phyloP scores from a whole-genome alignment of 2,888 invertebrate species.

The Leptinotarsa peninsularis region DNA sequence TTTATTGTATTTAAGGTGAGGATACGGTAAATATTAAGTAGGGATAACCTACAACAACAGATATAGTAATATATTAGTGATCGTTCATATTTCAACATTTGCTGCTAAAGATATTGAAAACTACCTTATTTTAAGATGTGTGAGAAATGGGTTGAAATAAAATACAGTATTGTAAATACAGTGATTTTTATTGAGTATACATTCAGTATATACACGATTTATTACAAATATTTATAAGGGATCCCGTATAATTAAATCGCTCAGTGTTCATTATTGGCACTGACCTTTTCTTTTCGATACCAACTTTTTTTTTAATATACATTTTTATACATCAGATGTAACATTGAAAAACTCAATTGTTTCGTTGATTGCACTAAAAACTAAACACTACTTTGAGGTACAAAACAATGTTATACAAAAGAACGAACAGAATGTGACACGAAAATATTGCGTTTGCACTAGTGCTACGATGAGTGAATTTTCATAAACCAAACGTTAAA shows the following conservation, averaged over 20 bases:
- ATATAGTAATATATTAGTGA: no score
- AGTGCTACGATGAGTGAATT: constrained; percentile 21
- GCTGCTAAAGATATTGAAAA: no score
- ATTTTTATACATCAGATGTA: constrained; percentile 47
- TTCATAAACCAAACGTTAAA: constrained; percentile 25
- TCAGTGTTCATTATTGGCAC: constrained; percentile 53
- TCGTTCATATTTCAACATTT: no score
- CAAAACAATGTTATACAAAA: constrained; percentile 42
- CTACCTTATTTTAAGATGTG: no score
- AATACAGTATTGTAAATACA: constrained; percentile 56
- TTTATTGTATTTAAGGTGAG: no score
- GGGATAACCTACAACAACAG: no score
- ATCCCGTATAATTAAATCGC: constrained; percentile 51
- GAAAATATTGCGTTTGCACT: constrained; percentile 16
- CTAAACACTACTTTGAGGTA: constrained; percentile 50
- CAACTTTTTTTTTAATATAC: constrained; percentile 45
- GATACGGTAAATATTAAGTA: no score
- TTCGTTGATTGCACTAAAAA: constrained; percentile 54
- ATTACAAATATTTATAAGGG: constrained; percentile 59
- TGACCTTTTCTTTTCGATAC: constrained; percentile 53
- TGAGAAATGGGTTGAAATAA: not conserved
- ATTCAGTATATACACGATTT: constrained; percentile 60
- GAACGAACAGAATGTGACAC: constrained; percentile 28
- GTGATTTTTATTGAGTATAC: constrained; percentile 60
- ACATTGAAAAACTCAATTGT: constrained; percentile 49